Evolutionary conservation across 2,113 vertebrate genomes (phyloP).

Genomic region (Cephalopterus ornatus): DNA sequence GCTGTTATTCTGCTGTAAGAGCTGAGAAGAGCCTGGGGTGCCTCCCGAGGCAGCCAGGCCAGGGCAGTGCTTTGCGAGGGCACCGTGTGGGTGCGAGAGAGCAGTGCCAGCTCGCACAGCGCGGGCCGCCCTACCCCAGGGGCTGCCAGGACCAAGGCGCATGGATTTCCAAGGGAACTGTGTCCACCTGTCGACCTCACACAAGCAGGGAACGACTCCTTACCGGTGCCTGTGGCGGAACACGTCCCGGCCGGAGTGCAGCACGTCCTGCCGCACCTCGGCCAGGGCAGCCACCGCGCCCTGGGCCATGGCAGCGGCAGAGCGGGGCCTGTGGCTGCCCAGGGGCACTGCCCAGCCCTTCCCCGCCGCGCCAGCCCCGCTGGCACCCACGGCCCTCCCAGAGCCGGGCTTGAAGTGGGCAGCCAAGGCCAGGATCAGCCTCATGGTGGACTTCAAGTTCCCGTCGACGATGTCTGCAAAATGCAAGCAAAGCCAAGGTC

Average conservation of each 20-base stretch:
- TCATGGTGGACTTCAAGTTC: constrained; percentile 96
- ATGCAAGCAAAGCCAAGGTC: neutral
- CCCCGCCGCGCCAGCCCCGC: constrained; percentile 17
- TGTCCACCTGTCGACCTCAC: neutral
- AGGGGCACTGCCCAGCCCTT: constrained; percentile 26
- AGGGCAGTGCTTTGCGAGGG: neutral
- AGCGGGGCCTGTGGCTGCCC: constrained; percentile 80
- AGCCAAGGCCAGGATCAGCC: constrained; percentile 92
- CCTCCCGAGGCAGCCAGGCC: neutral
- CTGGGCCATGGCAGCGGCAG: constrained; percentile 87
- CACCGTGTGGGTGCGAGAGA: neutral
- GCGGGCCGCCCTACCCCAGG: neutral
- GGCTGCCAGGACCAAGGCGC: neutral
- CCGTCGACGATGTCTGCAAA: constrained; percentile 91
- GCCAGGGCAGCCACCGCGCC: constrained; percentile 85
- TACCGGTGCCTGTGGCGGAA: constrained; percentile 85
- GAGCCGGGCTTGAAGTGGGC: constrained; percentile 94
- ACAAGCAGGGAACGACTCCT: neutral
- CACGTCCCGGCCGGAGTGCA: constrained; percentile 75
- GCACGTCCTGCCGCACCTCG: constrained; percentile 85
- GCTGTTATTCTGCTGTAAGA: neutral
- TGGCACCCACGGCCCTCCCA: constrained; percentile 67
- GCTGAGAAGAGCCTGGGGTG: neutral
- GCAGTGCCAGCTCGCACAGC: neutral
- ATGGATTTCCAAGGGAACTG: neutral